Base-by-base conservation (phyloP, 2,113 vertebrate species). In the Dicrurus megarhynchus region DNA sequence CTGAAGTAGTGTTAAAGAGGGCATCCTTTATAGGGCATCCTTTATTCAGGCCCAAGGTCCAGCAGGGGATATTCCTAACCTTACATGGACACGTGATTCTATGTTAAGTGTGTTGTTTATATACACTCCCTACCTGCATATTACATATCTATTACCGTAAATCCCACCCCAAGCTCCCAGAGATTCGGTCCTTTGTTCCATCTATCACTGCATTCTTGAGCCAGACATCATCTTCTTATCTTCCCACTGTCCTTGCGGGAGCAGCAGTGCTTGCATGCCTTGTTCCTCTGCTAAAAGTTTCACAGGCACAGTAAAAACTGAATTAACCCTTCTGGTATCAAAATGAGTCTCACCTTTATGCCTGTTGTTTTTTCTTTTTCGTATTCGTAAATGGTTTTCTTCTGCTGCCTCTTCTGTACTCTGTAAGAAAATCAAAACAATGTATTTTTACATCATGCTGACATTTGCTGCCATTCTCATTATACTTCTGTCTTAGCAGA, bases 281-380 rank as follows among this genome's bases (percentile, higher is more conserved):
- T 67, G 13, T 50, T 57, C 32, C 35, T 59, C 71, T 5, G 7
- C 52, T 19, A 7, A 6, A 86, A 68, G 33, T 86, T 68, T 68
- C 63, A 68, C 21, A 60, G 63, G 63, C 46, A 60, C 37, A 52
- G 9, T 60, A 59, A 68, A 86, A 77, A 52, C 46, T 27, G 63
- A 68, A 68, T 44, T 68, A 59, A 59, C 37, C 11, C 16, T 77
- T 37, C 33, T 52, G 46, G 27, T 52, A 44, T 16, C 53, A 52
- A 68, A 65, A 53, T 0, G 9, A 78, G 30, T n/a, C 84, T 12
- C 63, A 97, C 97, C 97, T 97, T 97, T 97, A 67, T 95, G 95
- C 47, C 79, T 92, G 55, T 85, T 93, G 41, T 70, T 95, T 57
- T 96, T 97, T 27, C 92, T 93, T 77, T 82, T 95, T 11, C 90